A percentile compares a stretch with the other conserved stretches of the same genome.
phyloP scores from a whole-genome alignment of 30 jellyfish, hydroid and myxozoan species.

The Clytia hemisphaerica region DNA sequence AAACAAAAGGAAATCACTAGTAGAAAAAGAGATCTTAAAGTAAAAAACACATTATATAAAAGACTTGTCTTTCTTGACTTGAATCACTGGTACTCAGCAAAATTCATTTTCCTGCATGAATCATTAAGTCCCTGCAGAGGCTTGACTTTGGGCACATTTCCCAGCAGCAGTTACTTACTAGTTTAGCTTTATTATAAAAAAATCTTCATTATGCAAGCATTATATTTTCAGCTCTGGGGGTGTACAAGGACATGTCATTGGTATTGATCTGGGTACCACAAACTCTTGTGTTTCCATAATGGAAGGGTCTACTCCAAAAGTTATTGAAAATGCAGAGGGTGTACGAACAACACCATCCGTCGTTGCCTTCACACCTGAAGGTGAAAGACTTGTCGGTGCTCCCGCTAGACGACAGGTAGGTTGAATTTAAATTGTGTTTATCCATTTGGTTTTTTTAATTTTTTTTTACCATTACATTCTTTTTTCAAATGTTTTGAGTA shows the following conservation, averaged over 20 bases:
- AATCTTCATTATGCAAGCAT: too few species aligned
- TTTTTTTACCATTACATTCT: neutral
- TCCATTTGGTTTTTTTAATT: neutral
- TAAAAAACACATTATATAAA: too few species aligned
- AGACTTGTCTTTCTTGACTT: too few species aligned
- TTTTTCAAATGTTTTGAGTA: too few species aligned
- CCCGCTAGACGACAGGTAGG: conserved; percentile 92
- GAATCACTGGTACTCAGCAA: too few species aligned
- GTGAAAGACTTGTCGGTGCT: conserved; percentile 95
- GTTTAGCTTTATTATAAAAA: too few species aligned
- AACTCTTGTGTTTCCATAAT: conserved; percentile 95
- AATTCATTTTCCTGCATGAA: too few species aligned
- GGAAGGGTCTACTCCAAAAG: conserved; percentile 93
- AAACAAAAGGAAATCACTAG: too few species aligned
- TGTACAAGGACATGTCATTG: conserved; percentile 85
- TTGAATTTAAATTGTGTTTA: neutral
- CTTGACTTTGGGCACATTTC: too few species aligned
- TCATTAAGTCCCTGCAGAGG: too few species aligned
- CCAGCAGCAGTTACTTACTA: too few species aligned
- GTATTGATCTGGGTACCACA: conserved; percentile 96
- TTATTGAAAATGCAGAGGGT: conserved; percentile 95
- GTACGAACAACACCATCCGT: conserved; percentile 97
- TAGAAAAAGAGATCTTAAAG: too few species aligned
- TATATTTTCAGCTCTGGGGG: conserved; percentile 58
- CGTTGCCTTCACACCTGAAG: conserved; percentile 82